These are phyloP conservation scores for Megaleporinus macrocephalus DNA, from an alignment of 2,113 vertebrate genomes.

Conservation along the genomic window DNA sequence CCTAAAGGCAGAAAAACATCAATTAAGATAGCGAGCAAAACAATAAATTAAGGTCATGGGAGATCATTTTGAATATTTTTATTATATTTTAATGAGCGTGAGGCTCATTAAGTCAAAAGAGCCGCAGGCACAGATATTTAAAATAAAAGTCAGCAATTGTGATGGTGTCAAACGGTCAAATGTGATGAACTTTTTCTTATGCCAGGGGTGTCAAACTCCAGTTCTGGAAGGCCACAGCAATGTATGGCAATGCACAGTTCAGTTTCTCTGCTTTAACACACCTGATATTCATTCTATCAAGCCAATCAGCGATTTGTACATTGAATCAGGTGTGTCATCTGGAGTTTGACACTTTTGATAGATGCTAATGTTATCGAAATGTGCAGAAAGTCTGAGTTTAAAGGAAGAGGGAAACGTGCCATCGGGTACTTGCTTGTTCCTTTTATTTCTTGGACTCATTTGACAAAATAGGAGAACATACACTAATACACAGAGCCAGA, in stretches of 20 bases:
- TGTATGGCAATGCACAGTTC: neutral
- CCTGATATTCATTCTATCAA: neutral
- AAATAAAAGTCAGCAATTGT: neutral
- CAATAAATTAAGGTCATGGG: neutral
- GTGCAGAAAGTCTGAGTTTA: neutral
- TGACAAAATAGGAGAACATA: slow-evolving; percentile 94
- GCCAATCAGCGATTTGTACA: neutral
- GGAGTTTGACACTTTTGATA: neutral
- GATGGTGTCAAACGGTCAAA: neutral
- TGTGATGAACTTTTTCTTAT: neutral
- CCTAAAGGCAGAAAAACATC: slow-evolving; percentile 58
- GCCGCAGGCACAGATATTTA: slow-evolving; percentile 46
- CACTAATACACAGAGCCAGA: slow-evolving; percentile 80
- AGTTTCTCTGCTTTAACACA: neutral
- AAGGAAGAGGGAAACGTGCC: slow-evolving; percentile 87
- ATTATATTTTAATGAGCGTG: neutral
- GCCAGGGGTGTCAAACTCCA: slow-evolving; percentile 1
- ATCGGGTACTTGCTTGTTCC: slow-evolving; percentile 96
- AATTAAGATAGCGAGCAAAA: neutral
- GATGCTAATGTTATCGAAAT: neutral
- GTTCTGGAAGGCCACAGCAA: neutral
- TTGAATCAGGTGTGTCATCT: slow-evolving; percentile 68
- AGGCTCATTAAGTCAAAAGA: neutral
- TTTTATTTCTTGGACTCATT: slow-evolving; percentile 89
- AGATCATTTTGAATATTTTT: neutral